Conservation (phyloP, 1,140 invertebrate species). For the Papilio polyxenes region DNA sequence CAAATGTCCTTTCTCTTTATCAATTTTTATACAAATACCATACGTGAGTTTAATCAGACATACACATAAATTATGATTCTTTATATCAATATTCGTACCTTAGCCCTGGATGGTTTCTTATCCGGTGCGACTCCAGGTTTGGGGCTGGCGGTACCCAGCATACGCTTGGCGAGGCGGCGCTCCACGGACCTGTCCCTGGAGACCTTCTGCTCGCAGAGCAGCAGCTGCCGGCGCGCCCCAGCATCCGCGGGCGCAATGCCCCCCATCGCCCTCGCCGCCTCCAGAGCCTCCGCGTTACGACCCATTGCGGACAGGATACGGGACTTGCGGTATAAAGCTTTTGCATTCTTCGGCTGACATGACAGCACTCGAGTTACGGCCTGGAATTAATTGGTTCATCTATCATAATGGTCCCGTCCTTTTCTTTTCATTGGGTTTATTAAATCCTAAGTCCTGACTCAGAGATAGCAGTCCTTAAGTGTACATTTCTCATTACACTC, state of each 20-base stretch:
- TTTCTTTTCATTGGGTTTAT: no score
- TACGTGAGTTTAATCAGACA: no score
- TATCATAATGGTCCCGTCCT: neutral
- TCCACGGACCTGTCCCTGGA: slow-evolving; percentile 62
- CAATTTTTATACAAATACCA: no score
- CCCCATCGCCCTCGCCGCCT: slow-evolving; percentile 62
- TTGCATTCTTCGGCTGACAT: slow-evolving; percentile 92
- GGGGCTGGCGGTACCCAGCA: slow-evolving; percentile 57
- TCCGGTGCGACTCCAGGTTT: slow-evolving; percentile 47
- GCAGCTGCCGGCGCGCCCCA: slow-evolving; percentile 56
- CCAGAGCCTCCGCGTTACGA: slow-evolving; percentile 60
- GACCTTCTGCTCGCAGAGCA: slow-evolving; percentile 58
- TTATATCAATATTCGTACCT: slow-evolving; percentile 46
- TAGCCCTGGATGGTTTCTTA: slow-evolving; percentile 64
- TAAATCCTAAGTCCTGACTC: no score
- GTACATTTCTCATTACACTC: neutral
- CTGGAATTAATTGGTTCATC: slow-evolving; percentile 44
- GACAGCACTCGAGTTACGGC: slow-evolving; percentile 90
- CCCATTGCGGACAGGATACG: slow-evolving; percentile 70
- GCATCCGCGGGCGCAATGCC: slow-evolving; percentile 61
- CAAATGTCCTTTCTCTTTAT: no score
- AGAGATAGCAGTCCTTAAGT: neutral
- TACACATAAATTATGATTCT: no score
- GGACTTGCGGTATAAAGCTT: slow-evolving; percentile 93
- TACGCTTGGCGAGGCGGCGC: slow-evolving; percentile 59